Evolutionary conservation across 2,888 invertebrate genomes (phyloP), one percentile per base, ranked within the genome.

Genomic region (Cheilosia vulpina): DNA sequence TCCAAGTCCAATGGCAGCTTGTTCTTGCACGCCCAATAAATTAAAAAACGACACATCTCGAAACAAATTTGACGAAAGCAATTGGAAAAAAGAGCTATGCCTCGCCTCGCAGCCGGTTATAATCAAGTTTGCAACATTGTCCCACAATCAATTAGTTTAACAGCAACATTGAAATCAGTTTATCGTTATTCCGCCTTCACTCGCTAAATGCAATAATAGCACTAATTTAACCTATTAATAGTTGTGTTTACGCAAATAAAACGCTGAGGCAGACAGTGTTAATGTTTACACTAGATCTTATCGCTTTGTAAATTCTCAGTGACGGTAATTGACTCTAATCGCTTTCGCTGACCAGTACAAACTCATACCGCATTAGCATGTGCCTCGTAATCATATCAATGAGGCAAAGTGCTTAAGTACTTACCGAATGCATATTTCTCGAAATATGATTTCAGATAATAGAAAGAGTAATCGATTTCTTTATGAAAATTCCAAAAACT

Each of bases 301-400:
- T 77, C 69, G 57, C 45, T 19, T 45, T 62, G 68, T 69, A 62
- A 68, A 77, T 43, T 60, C n/a, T 21, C 27, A 15, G 41, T 27
- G 50, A 17, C 76, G 34, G 43, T 66, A 68, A 76, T 58, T 52
- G 52, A 53, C 52, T 76, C 76, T 60, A 76, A 68, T 77, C 53
- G 45, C 43, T 38, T 53, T 68, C 60, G 43, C 7, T 17, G 19
- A 27, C n/a, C n/a, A 41, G 52, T n/a, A 19, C 69, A 57, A 65
- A 65, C 65, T 58, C 13, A 52, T 66, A 45, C 50, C 50, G 34
- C 66, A 76, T 76, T 66, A 76, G 76, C 76, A 58, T 41, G 21
- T 19, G 41, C 9, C 52, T 76, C 76, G 50, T 76, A 76, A 66
- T 66, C 21, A 66, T 50, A 43, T 41, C 34, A 7, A 9, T 45